Percentiles rank a stretch among this genome's conserved stretches.
Evolutionary conservation across 2,888 invertebrate genomes (phyloP).

Genomic region (Drosophila bunnanda): DNA sequence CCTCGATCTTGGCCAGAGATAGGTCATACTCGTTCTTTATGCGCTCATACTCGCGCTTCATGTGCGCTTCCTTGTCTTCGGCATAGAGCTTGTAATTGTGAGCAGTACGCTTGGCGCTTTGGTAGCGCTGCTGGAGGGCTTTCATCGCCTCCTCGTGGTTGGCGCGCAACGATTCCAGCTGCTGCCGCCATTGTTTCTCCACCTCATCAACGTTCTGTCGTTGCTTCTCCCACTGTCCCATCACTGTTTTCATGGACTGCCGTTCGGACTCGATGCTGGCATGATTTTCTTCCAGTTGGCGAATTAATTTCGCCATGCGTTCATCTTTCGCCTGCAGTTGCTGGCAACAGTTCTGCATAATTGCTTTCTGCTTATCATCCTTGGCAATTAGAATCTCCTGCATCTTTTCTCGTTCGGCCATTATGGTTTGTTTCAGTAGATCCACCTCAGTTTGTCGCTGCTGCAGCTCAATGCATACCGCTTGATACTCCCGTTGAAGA

Average conservation of each 20-base stretch:
- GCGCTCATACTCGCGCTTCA: constrained; percentile 87
- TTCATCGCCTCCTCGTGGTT: constrained; percentile 85
- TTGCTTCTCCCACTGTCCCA: constrained; percentile 85
- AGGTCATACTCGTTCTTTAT: constrained; percentile 87
- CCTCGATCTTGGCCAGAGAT: constrained; percentile 77
- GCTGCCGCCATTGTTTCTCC: constrained; percentile 85
- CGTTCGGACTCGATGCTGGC: constrained; percentile 85
- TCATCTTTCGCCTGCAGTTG: constrained; percentile 85
- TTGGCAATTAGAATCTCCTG: constrained; percentile 75
- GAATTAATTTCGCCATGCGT: constrained; percentile 80
- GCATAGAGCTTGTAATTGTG: constrained; percentile 89
- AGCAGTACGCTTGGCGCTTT: constrained; percentile 87
- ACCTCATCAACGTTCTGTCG: constrained; percentile 85
- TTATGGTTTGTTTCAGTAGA: constrained; percentile 82
- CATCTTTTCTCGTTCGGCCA: constrained; percentile 83
- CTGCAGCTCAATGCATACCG: constrained; percentile 71
- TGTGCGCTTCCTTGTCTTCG: constrained; percentile 88
- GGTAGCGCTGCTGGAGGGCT: constrained; percentile 87
- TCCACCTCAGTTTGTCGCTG: constrained; percentile 82
- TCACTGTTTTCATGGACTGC: constrained; percentile 85
- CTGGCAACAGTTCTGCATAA: constrained; percentile 77
- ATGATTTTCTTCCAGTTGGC: constrained; percentile 81
- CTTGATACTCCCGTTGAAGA: constrained; percentile 78
- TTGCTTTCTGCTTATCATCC: constrained; percentile 75
- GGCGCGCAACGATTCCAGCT: constrained; percentile 85